A percentile compares a stretch with the other conserved stretches of the same genome.
These are phyloP conservation scores for Diloba caeruleocephala DNA, from an alignment of 2,888 invertebrate species.

Conservation along the genomic window DNA sequence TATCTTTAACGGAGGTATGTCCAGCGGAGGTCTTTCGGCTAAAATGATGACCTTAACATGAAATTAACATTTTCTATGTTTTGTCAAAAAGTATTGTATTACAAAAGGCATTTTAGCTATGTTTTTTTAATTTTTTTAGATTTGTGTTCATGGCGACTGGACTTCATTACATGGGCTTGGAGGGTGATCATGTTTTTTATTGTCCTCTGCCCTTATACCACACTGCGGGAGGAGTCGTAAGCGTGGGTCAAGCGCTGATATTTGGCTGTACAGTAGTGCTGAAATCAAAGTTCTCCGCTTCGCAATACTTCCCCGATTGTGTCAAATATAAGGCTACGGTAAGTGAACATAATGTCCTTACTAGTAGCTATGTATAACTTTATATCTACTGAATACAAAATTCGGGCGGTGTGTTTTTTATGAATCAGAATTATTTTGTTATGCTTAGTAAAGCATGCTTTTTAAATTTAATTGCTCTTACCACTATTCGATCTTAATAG, in stretches of 20 bases:
- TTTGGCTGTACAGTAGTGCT: slow-evolving; percentile 95
- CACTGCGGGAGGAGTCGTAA: slow-evolving; percentile 97
- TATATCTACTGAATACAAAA: not conserved
- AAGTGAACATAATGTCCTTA: slow-evolving; percentile 67
- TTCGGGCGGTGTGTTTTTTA: slow-evolving; percentile 1
- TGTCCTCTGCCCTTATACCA: slow-evolving; percentile 98
- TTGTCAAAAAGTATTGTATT: no score
- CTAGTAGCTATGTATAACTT: no score
- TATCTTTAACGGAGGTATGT: no score
- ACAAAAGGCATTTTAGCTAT: not conserved
- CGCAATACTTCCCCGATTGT: slow-evolving; percentile 97
- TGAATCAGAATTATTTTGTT: not conserved
- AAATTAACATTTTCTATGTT: no score
- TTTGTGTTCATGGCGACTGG: slow-evolving; percentile 94
- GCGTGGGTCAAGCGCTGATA: slow-evolving; percentile 93
- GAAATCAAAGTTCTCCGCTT: slow-evolving; percentile 97
- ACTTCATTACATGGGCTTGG: slow-evolving; percentile 91
- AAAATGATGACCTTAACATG: no score
- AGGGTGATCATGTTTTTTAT: slow-evolving; percentile 93
- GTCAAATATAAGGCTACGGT: slow-evolving; percentile 98
- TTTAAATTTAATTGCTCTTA: not conserved
- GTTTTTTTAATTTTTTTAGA: slow-evolving; percentile 77
- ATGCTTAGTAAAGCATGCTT: slow-evolving; percentile 12
- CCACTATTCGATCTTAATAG: no score
- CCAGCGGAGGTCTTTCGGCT: no score